These are phyloP conservation scores for Zosterops hypoxanthus DNA, from an alignment of 2,113 vertebrate species.

Conservation along the genomic window DNA sequence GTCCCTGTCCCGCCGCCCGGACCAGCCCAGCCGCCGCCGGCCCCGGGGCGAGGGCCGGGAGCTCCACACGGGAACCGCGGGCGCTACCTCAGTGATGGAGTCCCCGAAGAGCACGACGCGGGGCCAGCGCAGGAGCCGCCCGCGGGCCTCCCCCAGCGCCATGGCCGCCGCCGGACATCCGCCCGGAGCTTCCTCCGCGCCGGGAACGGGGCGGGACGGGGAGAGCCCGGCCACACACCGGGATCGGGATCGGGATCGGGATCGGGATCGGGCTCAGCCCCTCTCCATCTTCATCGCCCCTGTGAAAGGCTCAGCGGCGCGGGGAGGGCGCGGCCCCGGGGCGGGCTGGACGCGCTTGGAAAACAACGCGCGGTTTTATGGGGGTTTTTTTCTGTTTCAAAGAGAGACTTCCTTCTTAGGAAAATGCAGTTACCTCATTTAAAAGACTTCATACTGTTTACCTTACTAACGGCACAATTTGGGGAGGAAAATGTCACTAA, in stretches of 20 bases:
- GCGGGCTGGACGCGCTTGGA: neutral
- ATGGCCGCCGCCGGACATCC: neutral
- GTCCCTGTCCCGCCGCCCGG: accelerated
- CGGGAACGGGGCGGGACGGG: neutral
- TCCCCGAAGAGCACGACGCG: slow-evolving; percentile 90
- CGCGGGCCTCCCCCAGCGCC: neutral
- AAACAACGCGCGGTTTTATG: accelerated
- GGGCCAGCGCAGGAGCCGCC: slow-evolving; percentile 71
- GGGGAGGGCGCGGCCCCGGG: neutral
- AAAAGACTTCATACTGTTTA: neutral
- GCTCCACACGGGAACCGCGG: neutral
- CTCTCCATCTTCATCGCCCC: accelerated
- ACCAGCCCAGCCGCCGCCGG: too few species aligned
- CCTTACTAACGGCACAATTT: too few species aligned
- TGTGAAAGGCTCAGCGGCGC: accelerated
- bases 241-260: too few species aligned
- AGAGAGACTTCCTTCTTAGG: neutral
- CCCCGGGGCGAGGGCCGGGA: neutral
- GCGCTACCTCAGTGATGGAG: slow-evolving; percentile 91
- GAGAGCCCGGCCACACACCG: accelerated
- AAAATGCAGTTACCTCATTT: neutral
- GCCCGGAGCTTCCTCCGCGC: neutral
- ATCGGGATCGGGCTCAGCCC: too few species aligned
- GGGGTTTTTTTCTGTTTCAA: neutral
- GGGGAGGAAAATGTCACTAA: neutral